Evolutionary conservation across 2,888 invertebrate genomes (phyloP), one percentile per base, ranked within the genome.

Genomic region (Teleogryllus oceanicus): DNA sequence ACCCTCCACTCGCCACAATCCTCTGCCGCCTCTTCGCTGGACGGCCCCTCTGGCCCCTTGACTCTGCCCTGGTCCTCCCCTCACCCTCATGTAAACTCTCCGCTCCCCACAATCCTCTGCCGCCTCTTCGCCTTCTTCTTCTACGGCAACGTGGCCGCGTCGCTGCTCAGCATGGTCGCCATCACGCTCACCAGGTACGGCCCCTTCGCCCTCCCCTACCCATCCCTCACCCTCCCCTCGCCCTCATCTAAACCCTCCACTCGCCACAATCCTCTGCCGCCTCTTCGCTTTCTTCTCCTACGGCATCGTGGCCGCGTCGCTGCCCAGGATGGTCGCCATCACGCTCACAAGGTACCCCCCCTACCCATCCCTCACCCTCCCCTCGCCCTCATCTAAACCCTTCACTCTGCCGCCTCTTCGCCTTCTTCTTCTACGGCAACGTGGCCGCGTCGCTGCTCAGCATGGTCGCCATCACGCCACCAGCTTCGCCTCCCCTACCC

Each of bases 261-360:
- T 21, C n/a, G n/a, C 21, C 21, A 21, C 21, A 21, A 1, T 21
- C 21, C 89, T 95, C 62, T 96, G 96, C 86, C 92, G 92, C 88
- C 89, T 96, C 87, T 96, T 96, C 88, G 95, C 96, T 0, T 92
- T 96, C 83, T 92, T 96, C 83, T 95, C 96, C 88, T 96, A 96
- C 85, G 95, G 95, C 81, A 96, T 96, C 86, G 95, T 96, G 79
- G 96, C 95, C 21, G 21, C 21, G 21, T 21, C 1, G 21, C 21
- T 21, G 21, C 21, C 1, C 21, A 21, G 21, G 1, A 21, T 21
- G 21, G 21, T 21, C 21, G 21, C 21, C 21, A 21, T 21, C 1
- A 21, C 21, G 21, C 21, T 21, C 21, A 21, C 21, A 1, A 21
- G 21, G 21, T 21, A 21, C 21, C 21, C 21, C 21, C 0, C 94